These are phyloP conservation scores for Babylonia areolata DNA, from an alignment of 1,140 invertebrate genomes.

Conservation along the genomic window DNA sequence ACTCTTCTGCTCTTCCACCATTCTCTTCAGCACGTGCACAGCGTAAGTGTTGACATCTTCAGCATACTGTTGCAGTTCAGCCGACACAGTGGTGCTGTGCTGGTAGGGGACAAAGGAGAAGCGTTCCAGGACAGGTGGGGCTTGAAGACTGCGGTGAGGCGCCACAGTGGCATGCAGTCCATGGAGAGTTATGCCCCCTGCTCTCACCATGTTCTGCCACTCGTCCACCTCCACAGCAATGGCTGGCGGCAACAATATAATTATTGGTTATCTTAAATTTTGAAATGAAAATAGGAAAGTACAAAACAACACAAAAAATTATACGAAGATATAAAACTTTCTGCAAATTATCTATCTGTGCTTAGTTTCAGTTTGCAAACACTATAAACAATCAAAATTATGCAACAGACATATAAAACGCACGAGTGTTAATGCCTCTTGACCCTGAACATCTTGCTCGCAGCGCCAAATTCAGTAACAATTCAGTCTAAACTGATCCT, in stretches of 20 bases:
- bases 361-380: no score
- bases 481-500: no score
- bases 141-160: slow-evolving; percentile 84
- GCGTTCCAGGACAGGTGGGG: slow-evolving; percentile 87
- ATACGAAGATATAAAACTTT: no score
- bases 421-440: no score
- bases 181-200: slow-evolving; percentile 91
- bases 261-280: no score
- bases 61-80: slow-evolving; percentile 7
- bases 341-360: no score
- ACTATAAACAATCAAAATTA: no score
- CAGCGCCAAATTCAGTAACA: no score
- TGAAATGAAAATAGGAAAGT: no score
- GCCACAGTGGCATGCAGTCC: slow-evolving; percentile 94
- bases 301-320: no score
- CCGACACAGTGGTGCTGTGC: not conserved
- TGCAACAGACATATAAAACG: no score
- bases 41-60: not conserved
- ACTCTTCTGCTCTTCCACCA: not conserved
- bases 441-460: no score
- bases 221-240: slow-evolving; percentile 83
- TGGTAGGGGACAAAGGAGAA: slow-evolving; percentile 88
- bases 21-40: not conserved
- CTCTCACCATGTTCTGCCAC: slow-evolving; percentile 86
- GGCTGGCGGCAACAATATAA: slow-evolving; percentile 51